phyloP scores from a whole-genome alignment of 2,888 invertebrate species.

The Nomada hirtipes region DNA sequence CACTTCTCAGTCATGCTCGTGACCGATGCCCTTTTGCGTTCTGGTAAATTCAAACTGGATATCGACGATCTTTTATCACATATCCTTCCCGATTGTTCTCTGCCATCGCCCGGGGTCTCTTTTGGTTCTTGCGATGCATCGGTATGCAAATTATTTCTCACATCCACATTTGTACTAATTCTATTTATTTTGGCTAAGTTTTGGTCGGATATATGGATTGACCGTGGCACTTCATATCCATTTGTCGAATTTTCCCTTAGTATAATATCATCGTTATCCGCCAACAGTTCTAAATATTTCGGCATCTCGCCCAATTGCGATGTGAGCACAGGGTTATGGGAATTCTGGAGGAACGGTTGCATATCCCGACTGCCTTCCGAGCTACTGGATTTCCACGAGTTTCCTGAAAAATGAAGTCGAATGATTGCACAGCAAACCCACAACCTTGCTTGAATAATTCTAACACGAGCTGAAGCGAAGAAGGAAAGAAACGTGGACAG shows the following conservation, averaged over 20 bases:
- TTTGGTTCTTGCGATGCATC: constrained; percentile 56
- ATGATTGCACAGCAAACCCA: not conserved
- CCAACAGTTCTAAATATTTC: constrained; percentile 89
- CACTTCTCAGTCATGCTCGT: constrained; percentile 77
- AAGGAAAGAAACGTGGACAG: constrained; percentile 7
- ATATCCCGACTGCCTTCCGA: constrained; percentile 85
- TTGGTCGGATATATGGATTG: constrained; percentile 75
- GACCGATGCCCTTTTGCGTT: constrained; percentile 73
- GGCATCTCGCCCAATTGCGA: constrained; percentile 82
- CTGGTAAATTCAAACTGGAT: constrained; percentile 76
- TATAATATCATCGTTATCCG: constrained; percentile 85
- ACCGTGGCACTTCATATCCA: constrained; percentile 88
- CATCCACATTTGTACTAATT: constrained; percentile 30
- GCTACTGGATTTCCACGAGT: constrained; percentile 85
- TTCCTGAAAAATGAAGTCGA: constrained; percentile 78
- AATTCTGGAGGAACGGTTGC: constrained; percentile 84
- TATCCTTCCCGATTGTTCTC: constrained; percentile 58
- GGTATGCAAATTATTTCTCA: constrained; percentile 42
- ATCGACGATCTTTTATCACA: constrained; percentile 76
- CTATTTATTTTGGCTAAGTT: constrained; percentile 54
- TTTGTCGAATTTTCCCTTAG: constrained; percentile 84
- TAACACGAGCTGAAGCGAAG: not conserved
- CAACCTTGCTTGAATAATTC: not conserved
- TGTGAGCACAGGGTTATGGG: constrained; percentile 70
- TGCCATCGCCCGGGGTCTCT: constrained; percentile 35